Conservation (phyloP, 2,888 invertebrate species). For the Eremobia ochroleuca region DNA sequence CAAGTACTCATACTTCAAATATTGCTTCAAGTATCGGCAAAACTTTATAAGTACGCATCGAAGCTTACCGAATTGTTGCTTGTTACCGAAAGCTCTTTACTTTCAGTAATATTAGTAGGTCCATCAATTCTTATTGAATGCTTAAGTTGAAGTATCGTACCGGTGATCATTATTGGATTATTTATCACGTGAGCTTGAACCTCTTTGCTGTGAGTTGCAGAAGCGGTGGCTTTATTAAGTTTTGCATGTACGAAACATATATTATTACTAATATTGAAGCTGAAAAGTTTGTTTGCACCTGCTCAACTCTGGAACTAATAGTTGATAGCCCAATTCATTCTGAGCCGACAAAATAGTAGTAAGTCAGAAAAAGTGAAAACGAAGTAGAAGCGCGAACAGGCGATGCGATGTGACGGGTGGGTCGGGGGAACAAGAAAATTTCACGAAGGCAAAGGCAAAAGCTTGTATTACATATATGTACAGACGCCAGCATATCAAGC, state of each 20-base stretch:
- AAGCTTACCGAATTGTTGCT: slow-evolving; percentile 53
- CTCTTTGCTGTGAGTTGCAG: slow-evolving; percentile 5
- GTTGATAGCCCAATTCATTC: background rate
- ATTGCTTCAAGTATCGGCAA: slow-evolving; percentile 54
- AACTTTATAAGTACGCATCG: slow-evolving; percentile 61
- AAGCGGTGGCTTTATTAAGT: slow-evolving; percentile 11
- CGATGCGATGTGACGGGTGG: background rate
- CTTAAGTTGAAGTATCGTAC: slow-evolving; percentile 38
- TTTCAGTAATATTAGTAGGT: slow-evolving; percentile 38
- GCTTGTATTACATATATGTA: background rate
- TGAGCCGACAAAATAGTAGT: background rate
- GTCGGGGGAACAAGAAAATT: too few relatives aligned
- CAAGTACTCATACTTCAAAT: slow-evolving; percentile 25
- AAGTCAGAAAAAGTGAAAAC: background rate
- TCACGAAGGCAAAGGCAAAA: background rate
- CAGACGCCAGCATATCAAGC: too few relatives aligned
- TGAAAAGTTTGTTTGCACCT: too few relatives aligned
- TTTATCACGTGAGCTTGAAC: slow-evolving; percentile 30
- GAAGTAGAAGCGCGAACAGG: background rate
- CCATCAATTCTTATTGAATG: slow-evolving; percentile 46
- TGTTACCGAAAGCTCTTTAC: slow-evolving; percentile 46
- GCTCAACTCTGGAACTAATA: background rate
- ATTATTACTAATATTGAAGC: background rate
- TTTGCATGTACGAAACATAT: background rate
- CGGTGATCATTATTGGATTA: slow-evolving; percentile 57